Base-by-base conservation (phyloP, 2,888 invertebrate genomes). In the Eurytoma adleriae region DNA sequence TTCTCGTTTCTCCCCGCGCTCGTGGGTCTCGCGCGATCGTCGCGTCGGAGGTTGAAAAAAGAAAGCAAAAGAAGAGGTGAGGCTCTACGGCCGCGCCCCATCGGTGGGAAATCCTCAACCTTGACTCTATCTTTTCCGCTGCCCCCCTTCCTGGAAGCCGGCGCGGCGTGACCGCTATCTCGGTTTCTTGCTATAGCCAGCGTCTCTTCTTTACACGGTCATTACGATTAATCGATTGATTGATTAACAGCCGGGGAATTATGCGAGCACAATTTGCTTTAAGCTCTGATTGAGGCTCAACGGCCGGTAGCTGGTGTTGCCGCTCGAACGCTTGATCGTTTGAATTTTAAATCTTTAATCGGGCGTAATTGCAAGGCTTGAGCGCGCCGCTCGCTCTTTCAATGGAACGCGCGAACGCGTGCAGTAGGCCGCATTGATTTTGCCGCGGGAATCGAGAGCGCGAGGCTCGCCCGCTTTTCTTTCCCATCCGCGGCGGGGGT, bases 91-190 rank as follows among this genome's bases (percentile, higher is more conserved):
- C 81, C 76, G 62, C 83, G 82, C 83, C 83, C 84, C 80, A 76
- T 83, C 83, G 72, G 81, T 85, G 85, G 84, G 85, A 86, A 86
- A 84, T 83, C 83, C 83, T 84, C 81, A 85, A 84, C 86, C 85
- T 86, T 86, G 86, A 84, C 84, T 84, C 71, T 76, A 64, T 72
- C 20, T 67, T 78, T 76, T 69, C 54, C 69, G 48, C 62, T 62
- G 64, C 40, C 52, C 54, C 71, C 67, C 59, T 64, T 64, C 67
- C 72, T 50, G 10, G 14, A 54, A 30, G 20, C 18, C 13, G 59
- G n/a, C 24, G 30, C 7, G 20, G 50, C 52, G n/a, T 54, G 56
- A 48, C 16, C 67, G 59, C 57, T 67, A 30, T 50, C 57, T 73
- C n/a, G n/a, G 16, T 4, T 59, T 62, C 62, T 69, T 72, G 57